Base-by-base conservation (phyloP, 1,140 invertebrate species). In the Rhysida immarginata region DNA sequence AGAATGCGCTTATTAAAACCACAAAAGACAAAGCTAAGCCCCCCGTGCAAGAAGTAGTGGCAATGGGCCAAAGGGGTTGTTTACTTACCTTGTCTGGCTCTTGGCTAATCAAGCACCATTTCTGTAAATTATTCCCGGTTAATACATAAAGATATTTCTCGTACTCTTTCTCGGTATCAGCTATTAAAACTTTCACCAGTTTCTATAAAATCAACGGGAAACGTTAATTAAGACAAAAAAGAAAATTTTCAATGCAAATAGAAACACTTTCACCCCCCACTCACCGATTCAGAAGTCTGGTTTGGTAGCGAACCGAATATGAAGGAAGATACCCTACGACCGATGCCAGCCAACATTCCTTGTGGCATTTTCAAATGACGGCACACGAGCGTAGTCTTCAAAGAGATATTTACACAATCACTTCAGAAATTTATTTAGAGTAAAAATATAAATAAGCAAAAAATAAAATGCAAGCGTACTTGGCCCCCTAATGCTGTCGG, bases 331-430 rank as follows among this genome's bases (percentile, higher is more conserved):
- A 96, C 84, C 61, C 82, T 75, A 1, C 84, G 78, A 13, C 88
- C 81, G 61, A 96, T 80, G 0, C 90, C 89, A 26, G 88, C 87
- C 16, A 96, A 74, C 78, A 91, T 88, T 16, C 90, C 85, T 58
- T 85, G 81, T 14, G 85, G 82, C 2, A 82, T 77, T 53, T 82
- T 78, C 42, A 96, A 72, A 3, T 81, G 78, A 35, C 80, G 77
- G 64, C 82, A 87, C 1, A 68, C 70, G 24, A 93, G 74, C 18
- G 71, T 77, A 53, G 62, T 68, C 66, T 70, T 58, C 1, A 61
- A 60, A 29, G 54, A 23, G 23, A 35, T 46, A 46, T 46, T 46
- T 46, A 46, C 8, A 46, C 5, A 16, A 46, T 13, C 5, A 46
- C 44, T 13, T 13, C 8, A 46, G 8, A 46, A 5, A 46, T 5